Evolutionary conservation across 1,140 invertebrate genomes (phyloP).

Genomic region (Drosophila bifasciata): DNA sequence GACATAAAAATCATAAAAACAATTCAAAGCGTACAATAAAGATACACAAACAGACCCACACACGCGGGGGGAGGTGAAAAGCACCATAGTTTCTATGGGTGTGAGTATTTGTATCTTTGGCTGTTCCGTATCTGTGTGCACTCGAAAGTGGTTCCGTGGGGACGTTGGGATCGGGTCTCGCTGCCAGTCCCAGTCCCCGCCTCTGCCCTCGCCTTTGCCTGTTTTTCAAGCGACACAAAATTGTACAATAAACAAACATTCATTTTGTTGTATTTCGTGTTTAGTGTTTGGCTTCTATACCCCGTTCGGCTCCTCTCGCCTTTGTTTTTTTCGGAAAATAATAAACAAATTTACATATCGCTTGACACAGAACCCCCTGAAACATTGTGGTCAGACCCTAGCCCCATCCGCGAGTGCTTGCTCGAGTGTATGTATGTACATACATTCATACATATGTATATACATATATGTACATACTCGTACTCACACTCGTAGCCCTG

Average conservation of each 20-base stretch:
- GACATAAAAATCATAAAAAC: constrained; percentile 83
- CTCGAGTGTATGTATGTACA: too few species aligned
- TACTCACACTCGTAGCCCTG: neutral
- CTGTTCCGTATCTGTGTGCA: constrained; percentile 41
- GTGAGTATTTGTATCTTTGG: constrained; percentile 30
- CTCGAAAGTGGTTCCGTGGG: constrained; percentile 64
- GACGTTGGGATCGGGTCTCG: constrained; percentile 43
- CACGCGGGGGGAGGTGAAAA: constrained; percentile 34
- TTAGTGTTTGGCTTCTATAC: constrained; percentile 53
- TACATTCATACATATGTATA: too few species aligned
- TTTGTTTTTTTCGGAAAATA: constrained; percentile 61
- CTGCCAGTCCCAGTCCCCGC: neutral
- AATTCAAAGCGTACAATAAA: constrained; percentile 81
- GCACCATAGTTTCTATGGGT: constrained; percentile 56
- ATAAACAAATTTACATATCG: constrained; percentile 80
- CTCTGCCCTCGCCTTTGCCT: constrained; percentile 30
- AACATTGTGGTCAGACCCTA: constrained; percentile 61
- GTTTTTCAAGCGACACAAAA: constrained; percentile 80
- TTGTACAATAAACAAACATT: constrained; percentile 79
- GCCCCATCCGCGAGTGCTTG: too few species aligned
- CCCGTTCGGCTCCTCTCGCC: constrained; percentile 11
- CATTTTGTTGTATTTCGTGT: constrained; percentile 56
- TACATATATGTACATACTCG: neutral
- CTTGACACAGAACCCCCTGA: constrained; percentile 70
- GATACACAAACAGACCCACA: constrained; percentile 54